phyloP scores from a whole-genome alignment of 2,113 vertebrate genomes.

The Felis chaus region DNA sequence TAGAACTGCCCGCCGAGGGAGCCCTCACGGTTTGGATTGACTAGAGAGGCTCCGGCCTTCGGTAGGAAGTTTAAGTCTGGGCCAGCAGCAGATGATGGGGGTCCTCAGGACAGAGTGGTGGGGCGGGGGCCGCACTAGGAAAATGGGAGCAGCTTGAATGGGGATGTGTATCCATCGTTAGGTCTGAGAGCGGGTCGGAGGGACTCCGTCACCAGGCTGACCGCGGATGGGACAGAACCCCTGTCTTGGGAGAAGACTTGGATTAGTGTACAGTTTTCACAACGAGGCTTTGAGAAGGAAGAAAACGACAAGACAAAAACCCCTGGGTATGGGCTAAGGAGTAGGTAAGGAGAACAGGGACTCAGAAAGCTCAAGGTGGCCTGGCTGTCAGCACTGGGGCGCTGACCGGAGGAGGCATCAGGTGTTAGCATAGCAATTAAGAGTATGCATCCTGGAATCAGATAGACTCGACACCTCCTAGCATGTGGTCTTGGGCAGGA shows the following conservation, averaged over 20 bases:
- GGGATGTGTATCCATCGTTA: not conserved
- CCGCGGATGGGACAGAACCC: not conserved
- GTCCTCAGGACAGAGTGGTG: not conserved
- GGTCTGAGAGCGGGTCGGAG: not conserved
- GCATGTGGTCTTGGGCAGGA: not conserved
- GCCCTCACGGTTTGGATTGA: not conserved
- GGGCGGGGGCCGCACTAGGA: rapidly evolving
- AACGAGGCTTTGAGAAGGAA: not conserved
- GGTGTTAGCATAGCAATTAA: not conserved
- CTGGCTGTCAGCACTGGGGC: not conserved
- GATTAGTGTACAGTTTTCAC: not conserved
- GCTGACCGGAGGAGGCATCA: rapidly evolving
- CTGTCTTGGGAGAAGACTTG: not conserved
- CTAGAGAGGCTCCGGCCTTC: not conserved
- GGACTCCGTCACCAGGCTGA: not conserved
- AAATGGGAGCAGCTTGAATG: rapidly evolving
- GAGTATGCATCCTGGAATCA: rapidly evolving
- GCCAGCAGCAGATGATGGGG: not conserved
- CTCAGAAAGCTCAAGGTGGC: not conserved
- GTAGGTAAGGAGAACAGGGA: not conserved
- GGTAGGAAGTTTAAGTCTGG: not conserved
- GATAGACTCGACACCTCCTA: not conserved
- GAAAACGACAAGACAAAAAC: not conserved
- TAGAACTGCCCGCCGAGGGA: too few species aligned
- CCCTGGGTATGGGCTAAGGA: too few species aligned